phyloP scores from a whole-genome alignment of 2,888 invertebrate species.

The Euplexia lucipara region DNA sequence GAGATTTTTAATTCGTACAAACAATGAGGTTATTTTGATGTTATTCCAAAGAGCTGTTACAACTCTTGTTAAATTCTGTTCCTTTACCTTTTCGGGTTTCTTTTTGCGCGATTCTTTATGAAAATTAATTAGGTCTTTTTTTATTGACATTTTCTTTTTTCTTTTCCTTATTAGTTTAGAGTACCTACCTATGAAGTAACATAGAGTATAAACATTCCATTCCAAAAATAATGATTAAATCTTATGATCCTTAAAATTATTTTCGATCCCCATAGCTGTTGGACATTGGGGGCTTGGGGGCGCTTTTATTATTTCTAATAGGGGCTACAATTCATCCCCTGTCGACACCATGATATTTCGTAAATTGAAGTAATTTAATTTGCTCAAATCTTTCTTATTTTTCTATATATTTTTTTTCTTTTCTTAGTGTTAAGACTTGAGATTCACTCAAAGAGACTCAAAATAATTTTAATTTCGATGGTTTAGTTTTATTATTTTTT shows the following conservation, averaged over 20 bases:
- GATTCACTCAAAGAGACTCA: conserved; percentile 52
- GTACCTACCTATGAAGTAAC: conserved; percentile 12
- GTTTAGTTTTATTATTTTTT: conserved; percentile 50
- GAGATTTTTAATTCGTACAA: conserved; percentile 65
- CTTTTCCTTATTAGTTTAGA: conserved; percentile 34
- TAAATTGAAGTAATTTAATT: conserved; percentile 60
- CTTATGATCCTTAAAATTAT: conserved; percentile 39
- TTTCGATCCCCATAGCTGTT: conserved; percentile 27
- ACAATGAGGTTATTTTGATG: conserved; percentile 57
- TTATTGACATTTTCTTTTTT: conserved; percentile 19
- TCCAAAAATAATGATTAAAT: conserved; percentile 39
- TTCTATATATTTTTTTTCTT: conserved; percentile 50
- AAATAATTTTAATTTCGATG: conserved; percentile 42
- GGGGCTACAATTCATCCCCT: conserved; percentile 59
- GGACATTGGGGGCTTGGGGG: conserved; percentile 25
- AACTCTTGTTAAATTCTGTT: conserved; percentile 57
- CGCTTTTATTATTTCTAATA: conserved; percentile 44
- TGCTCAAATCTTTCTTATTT: conserved; percentile 44
- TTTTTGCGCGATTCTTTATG: conserved; percentile 20
- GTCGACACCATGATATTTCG: conserved; percentile 43
- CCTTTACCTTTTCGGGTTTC: conserved; percentile 7
- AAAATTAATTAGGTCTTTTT: conserved; percentile 32
- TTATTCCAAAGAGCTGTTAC: conserved; percentile 71
- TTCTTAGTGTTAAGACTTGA: conserved; percentile 46
- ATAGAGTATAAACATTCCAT: conserved; percentile 57